Base-by-base conservation (phyloP, 2,888 invertebrate genomes). In the Cantharis lateralis region DNA sequence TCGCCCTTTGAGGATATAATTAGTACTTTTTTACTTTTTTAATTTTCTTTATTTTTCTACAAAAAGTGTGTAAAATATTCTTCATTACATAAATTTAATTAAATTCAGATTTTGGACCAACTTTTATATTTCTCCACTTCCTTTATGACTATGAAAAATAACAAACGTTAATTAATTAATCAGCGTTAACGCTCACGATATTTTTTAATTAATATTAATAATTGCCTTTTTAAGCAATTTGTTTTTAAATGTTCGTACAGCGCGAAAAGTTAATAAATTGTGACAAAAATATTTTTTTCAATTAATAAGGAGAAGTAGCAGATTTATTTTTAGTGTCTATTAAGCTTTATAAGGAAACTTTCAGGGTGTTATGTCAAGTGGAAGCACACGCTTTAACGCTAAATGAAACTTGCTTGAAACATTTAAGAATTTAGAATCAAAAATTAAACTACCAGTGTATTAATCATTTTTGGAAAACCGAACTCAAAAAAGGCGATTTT, bases 1-100 rank as follows among this genome's bases (percentile, higher is more conserved):
- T 76, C 78, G 78, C 78, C 78, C 78, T 78, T 75, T 75, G 75
- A 78, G 78, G 70, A 78, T 78, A 75, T 75, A 78, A 78, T 78
- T 78, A 75, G 72, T 71, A 75, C 75, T 72, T 78, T 78, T 78
- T 75, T 75, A 75, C 75, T 78, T 78, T 73, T 75, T 78, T 72
- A 77, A 74, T 72, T 74, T 72, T 71, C 72, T 68, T 71, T 72
- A 69, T 75, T 78, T 75, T 75, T 62, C 63, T 16, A 64, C 48
- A 48, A 72, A 72, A 72, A 28, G 24, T 66, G 64, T 66, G 20
- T n/a, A 66, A 66, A 66, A 66, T 66, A 66, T 20, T 66, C 24
- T 66, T 20, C 15, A 24, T 20, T 48, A 48, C 13, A 48, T 48
- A 48, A 48, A 48, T 48, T 48, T 48, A 48, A 48, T 48, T 48